These are phyloP conservation scores for Sycophila sp. DNA, from an alignment of 1,140 invertebrate species.

Conservation along the genomic window DNA sequence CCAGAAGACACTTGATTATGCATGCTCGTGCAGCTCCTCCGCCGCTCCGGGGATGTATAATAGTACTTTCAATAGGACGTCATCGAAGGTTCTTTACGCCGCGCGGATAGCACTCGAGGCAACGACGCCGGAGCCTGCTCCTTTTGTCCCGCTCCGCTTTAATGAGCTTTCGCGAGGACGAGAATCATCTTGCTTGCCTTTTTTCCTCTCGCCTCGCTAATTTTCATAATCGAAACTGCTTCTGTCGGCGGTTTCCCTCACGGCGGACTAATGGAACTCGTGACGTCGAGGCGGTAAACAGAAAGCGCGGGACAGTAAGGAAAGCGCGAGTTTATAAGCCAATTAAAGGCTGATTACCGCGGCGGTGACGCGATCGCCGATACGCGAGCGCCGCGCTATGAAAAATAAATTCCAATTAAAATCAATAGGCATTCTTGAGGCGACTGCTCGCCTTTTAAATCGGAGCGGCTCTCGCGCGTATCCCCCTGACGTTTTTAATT, in stretches of 20 bases:
- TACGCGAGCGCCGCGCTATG: not conserved
- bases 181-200: too few species aligned
- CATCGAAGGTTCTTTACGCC: slow-evolving; percentile 36
- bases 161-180: too few species aligned
- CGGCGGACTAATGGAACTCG: too few species aligned
- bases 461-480: not conserved
- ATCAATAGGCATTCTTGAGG: slow-evolving; percentile 36
- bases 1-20: slow-evolving; percentile 61
- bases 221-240: not conserved
- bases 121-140: too few species aligned
- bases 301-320: not conserved
- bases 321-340: slow-evolving; percentile 2
- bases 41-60: slow-evolving; percentile 37
- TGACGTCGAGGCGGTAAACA: too few species aligned
- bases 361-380: slow-evolving; percentile 13
- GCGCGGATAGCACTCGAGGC: not conserved
- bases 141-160: slow-evolving; percentile 15
- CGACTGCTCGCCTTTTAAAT: slow-evolving; percentile 23
- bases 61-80: slow-evolving; percentile 38
- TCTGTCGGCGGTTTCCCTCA: too few species aligned
- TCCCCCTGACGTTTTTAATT: slow-evolving; percentile 37
- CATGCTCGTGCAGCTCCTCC: slow-evolving; percentile 47
- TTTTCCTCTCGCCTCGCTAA: not conserved
- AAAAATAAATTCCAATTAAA: slow-evolving; percentile 42
- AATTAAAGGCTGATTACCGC: slow-evolving; percentile 20